A percentile compares a stretch with the other conserved stretches of the same genome.
Conservation (phyloP, 2,888 invertebrate species). For the Bellardia pandia region DNA sequence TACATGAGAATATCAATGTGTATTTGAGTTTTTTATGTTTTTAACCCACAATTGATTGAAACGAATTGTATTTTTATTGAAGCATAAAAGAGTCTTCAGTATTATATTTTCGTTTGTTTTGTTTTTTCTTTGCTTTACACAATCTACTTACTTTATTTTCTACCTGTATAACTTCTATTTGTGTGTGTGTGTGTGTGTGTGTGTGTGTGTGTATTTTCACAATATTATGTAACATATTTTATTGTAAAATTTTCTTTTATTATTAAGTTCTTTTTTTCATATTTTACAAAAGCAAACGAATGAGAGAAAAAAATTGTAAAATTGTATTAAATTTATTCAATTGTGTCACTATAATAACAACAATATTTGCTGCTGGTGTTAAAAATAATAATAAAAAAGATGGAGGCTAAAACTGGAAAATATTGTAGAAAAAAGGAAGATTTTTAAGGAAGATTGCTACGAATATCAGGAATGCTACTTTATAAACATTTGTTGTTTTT, state of each 20-base stretch:
- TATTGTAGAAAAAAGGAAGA: neutral
- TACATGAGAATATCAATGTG: neutral
- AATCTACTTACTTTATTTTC: conserved; percentile 38
- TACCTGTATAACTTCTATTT: neutral
- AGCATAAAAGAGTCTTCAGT: conserved; percentile 71
- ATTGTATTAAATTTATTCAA: conserved; percentile 72
- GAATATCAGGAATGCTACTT: neutral
- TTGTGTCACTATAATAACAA: conserved; percentile 72
- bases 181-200: neutral
- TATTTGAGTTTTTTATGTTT: conserved; percentile 53
- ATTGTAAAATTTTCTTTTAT: conserved; percentile 51
- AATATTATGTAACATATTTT: conserved; percentile 53
- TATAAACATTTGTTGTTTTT: no score
- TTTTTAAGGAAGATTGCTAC: neutral
- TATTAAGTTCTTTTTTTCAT: conserved; percentile 26
- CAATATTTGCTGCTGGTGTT: conserved; percentile 68
- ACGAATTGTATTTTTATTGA: conserved; percentile 75
- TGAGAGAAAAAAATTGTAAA: conserved; percentile 44
- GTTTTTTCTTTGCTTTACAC: conserved; percentile 29
- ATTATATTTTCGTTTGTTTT: neutral
- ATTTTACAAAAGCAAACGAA: conserved; percentile 35
- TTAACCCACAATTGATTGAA: conserved; percentile 72
- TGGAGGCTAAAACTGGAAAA: conserved; percentile 14
- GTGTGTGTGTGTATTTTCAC: neutral
- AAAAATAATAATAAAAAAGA: conserved; percentile 28